phyloP scores from a whole-genome alignment of 2,888 invertebrate species.

The Leucoptera coffeella region DNA sequence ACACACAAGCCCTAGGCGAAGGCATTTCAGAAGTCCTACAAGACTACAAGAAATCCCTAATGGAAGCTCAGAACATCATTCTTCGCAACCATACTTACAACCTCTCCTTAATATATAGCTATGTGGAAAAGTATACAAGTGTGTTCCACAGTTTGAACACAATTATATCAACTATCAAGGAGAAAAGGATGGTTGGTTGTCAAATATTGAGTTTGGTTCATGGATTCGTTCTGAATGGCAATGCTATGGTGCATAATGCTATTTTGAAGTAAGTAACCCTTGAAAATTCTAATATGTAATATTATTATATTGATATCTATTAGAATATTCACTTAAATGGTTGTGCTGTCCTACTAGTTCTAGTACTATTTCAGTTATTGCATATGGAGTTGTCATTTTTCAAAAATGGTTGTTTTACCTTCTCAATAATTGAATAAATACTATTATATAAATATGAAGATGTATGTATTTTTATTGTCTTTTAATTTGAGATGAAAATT shows the following conservation, averaged over 20 bases:
- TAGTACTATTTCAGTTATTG: no score
- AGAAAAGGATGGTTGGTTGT: conserved; percentile 62
- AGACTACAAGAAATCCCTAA: conserved; percentile 62
- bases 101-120: conserved; percentile 64
- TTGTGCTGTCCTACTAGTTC: no score
- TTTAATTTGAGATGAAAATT: background rate
- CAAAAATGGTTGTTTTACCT: no score
- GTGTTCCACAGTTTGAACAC: conserved; percentile 52
- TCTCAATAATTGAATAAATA: no score
- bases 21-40: conserved; percentile 69
- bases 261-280: conserved; percentile 47
- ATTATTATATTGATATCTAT: no score
- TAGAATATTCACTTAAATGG: no score
- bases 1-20: conserved; percentile 72
- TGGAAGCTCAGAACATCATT: conserved; percentile 63
- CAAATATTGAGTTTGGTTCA: conserved; percentile 65
- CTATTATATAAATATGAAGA: no score
- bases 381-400: no score
- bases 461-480: no score
- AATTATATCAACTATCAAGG: conserved; percentile 48
- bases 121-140: conserved; percentile 63
- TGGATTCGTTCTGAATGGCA: conserved; percentile 60
- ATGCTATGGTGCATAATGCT: conserved; percentile 54
- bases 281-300: no score
- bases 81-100: conserved; percentile 67